phyloP scores from a whole-genome alignment of 2,888 invertebrate species.

The Acholoe squamosa region DNA sequence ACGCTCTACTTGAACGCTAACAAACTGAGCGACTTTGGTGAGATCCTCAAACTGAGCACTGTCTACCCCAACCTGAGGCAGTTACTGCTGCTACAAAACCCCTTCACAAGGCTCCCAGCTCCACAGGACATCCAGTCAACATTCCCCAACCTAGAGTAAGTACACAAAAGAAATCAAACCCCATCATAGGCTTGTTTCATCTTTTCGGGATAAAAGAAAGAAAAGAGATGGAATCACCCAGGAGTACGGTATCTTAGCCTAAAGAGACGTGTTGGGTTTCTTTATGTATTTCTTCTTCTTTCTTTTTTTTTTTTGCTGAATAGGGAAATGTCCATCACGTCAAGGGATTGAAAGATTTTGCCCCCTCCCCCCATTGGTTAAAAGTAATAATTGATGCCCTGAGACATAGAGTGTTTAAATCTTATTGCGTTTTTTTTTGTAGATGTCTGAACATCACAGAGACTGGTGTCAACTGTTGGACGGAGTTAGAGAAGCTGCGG shows the following conservation, averaged over 20 bases:
- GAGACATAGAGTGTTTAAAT: too few relatives aligned
- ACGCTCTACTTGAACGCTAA: slow-evolving; percentile 28
- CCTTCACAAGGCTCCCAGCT: neutral
- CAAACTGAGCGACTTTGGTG: slow-evolving; percentile 9
- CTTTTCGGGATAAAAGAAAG: too few relatives aligned
- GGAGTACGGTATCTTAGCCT: too few relatives aligned
- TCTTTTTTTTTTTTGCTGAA: too few relatives aligned
- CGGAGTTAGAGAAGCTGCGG: slow-evolving; percentile 20
- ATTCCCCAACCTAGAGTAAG: neutral
- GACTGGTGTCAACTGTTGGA: neutral
- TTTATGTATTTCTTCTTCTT: too few relatives aligned
- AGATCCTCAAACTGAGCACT: neutral
- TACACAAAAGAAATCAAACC: neutral
- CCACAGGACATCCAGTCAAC: neutral
- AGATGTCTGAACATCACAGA: slow-evolving; percentile 31
- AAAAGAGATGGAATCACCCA: too few relatives aligned
- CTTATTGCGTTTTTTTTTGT: neutral
- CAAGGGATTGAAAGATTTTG: too few relatives aligned
- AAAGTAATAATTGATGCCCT: too few relatives aligned
- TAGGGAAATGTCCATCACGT: too few relatives aligned
- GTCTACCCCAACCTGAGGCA: slow-evolving; percentile 16
- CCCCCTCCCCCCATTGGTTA: too few relatives aligned
- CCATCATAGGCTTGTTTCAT: too few relatives aligned
- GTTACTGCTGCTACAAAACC: slow-evolving; percentile 25
- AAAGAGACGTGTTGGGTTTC: too few relatives aligned